Base-by-base conservation (phyloP, 2,113 vertebrate genomes). In the Nothocercus nigrocapillus region DNA sequence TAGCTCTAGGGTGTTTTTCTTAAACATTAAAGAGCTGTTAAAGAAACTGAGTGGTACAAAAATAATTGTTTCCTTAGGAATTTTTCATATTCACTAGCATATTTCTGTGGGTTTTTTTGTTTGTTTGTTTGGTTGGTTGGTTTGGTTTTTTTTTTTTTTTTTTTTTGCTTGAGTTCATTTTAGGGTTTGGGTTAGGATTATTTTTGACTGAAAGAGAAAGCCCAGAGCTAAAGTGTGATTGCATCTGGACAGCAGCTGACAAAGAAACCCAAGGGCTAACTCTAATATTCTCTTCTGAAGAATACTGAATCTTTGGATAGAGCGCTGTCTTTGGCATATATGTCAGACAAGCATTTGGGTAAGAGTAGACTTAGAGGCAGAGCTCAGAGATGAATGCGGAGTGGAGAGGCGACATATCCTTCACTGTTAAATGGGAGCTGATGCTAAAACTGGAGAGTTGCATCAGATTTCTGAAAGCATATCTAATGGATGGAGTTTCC, bases 61-160 rank as follows among this genome's bases (percentile, higher is more conserved):
- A 94, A 85, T 89, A 95, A 93, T 77, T 88, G 54, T 86, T 92
- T 95, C 86, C 84, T 90, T 69, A 90, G 86, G 83, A 92, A 74
- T 67, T 90, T 94, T 95, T 86, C 61, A 36, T 93, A 76, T 85
- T 88, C 25, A 30, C 10, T 77, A 19, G 67, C 34, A 25, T 68
- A 62, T 53, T 94, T 89, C 78, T 79, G 59, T 44, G 14, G 42
- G 42, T 42, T 49, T n/a, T n/a, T n/a, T n/a, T n/a, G n/a, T n/a
- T n/a, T n/a, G n/a, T n/a, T n/a, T n/a, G n/a, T n/a, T n/a, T n/a
- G n/a, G n/a, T n/a, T n/a, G n/a, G n/a, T n/a, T n/a, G n/a, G n/a
- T n/a, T n/a, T n/a, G n/a, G n/a, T n/a, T n/a, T n/a, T n/a, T n/a
- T 45, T 18, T 45, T 45, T 18, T 45, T 45, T 6, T 45, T 49